A percentile compares a stretch with the other conserved stretches of the same genome.
Conservation (phyloP, 2,797 vertebrate species). For the Sardinella longiceps region DNA sequence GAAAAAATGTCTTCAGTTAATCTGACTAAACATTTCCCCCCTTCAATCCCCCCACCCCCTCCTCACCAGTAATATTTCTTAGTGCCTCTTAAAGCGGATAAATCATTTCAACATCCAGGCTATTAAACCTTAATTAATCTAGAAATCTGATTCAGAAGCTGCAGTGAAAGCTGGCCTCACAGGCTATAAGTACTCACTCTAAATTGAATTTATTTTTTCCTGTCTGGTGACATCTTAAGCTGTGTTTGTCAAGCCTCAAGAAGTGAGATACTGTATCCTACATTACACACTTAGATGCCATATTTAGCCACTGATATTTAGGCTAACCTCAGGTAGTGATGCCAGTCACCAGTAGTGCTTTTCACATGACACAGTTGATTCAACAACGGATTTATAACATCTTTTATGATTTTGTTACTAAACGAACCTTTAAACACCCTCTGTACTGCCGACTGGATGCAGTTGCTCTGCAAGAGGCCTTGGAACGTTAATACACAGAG, state of each 20-base stretch:
- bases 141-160: constrained; percentile 49
- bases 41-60: not conserved
- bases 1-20: constrained; percentile 48
- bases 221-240: not conserved
- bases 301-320: not conserved
- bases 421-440: not conserved
- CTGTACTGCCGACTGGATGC: not conserved
- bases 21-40: constrained; percentile 49
- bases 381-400: not conserved
- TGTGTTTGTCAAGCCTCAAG: not conserved
- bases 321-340: not conserved
- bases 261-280: not conserved
- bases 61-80: constrained; percentile 54
- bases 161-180: constrained; percentile 46
- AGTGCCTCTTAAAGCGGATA: constrained; percentile 58
- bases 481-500: not conserved
- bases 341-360: not conserved
- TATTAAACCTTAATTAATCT: constrained; percentile 62
- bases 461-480: not conserved
- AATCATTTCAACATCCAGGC: constrained; percentile 59
- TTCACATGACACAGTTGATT: not conserved
- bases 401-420: not conserved
- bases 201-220: not conserved
- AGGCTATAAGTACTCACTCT: constrained; percentile 34
- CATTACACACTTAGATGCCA: not conserved